Conservation (phyloP, 2,797 vertebrate species). For the Tragelaphus eurycerus region DNA sequence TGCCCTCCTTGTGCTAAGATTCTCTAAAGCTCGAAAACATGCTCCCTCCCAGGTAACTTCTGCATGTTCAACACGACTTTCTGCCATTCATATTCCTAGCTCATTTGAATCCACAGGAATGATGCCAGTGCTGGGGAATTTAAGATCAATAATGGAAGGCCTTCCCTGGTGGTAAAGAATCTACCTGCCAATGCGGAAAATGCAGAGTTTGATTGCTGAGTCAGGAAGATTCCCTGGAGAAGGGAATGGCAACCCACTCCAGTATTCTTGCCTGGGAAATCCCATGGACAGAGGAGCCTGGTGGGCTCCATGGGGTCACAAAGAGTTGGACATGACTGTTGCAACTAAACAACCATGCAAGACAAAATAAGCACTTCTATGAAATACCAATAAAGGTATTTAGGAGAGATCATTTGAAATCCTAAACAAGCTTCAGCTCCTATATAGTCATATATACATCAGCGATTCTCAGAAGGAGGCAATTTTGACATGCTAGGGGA, state of each 20-base stretch:
- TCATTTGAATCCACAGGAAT: background rate
- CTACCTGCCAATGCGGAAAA: background rate
- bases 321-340: background rate
- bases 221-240: background rate
- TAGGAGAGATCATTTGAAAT: background rate
- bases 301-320: background rate
- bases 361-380: background rate
- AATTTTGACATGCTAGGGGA: background rate
- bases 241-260: background rate
- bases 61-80: background rate
- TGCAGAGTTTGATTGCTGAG: background rate
- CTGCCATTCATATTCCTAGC: background rate
- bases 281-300: background rate
- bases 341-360: background rate
- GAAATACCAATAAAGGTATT: background rate
- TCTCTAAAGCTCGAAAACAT: background rate
- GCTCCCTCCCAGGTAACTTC: background rate
- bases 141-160: background rate
- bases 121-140: background rate
- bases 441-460: background rate
- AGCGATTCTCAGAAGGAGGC: background rate
- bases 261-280: background rate
- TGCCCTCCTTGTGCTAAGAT: background rate
- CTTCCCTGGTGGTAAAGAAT: background rate
- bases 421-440: background rate